Evolutionary conservation across 2,797 vertebrate genomes (phyloP).

Genomic region (Oceanodroma leucorhoa): DNA sequence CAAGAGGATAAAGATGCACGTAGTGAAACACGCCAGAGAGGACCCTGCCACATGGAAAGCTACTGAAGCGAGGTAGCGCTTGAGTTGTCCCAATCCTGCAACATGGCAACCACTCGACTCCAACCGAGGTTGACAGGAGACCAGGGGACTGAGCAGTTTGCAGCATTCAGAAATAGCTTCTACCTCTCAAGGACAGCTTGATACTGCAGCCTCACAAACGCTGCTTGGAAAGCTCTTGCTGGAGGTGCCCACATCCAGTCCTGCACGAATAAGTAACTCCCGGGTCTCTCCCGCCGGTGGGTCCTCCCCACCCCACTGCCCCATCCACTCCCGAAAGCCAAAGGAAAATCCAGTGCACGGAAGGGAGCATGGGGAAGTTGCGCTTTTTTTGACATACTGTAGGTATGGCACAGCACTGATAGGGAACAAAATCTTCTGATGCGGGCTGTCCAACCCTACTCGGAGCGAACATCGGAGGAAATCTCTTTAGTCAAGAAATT

Average conservation of each 20-base stretch:
- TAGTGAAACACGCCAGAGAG: neutral
- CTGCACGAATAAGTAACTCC: neutral
- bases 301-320: neutral
- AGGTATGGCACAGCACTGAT: neutral
- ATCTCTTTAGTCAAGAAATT: neutral
- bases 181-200: neutral
- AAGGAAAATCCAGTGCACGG: neutral
- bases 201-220: neutral
- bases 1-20: neutral
- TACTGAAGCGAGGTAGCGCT: neutral
- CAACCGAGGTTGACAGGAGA: neutral
- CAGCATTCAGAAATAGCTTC: neutral
- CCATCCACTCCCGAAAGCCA: neutral
- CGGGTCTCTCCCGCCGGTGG: neutral
- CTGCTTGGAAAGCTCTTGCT: neutral
- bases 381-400: too few relatives aligned
- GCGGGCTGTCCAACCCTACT: neutral
- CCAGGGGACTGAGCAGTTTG: neutral
- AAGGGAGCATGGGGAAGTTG: neutral
- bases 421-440: neutral
- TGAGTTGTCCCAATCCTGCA: neutral
- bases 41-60: neutral
- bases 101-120: neutral
- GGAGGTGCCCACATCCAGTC: neutral
- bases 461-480: fast-evolving